A percentile compares a stretch with the other conserved stretches of the same genome.
Evolutionary conservation across 2,113 vertebrate species (phyloP).

Genomic region (Clarias macrocephalus): DNA sequence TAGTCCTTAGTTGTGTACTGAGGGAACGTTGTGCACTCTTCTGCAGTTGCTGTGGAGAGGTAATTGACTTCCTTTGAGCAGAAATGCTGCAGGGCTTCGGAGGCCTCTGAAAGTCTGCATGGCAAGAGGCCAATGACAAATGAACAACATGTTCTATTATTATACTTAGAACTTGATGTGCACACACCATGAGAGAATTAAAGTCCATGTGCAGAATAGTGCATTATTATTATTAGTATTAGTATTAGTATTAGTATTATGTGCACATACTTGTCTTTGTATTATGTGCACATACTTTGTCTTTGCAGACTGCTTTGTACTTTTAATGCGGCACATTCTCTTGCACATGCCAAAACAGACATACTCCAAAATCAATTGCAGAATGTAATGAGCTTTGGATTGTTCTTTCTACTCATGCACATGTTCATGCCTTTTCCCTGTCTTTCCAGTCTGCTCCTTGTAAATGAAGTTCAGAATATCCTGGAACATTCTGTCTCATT

Average conservation of each 20-base stretch:
- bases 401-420: background rate
- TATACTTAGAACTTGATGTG: constrained; percentile 6
- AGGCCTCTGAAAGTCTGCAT: background rate
- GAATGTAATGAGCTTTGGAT: background rate
- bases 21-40: constrained; percentile 3
- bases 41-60: constrained; percentile 1
- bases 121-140: background rate
- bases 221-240: background rate
- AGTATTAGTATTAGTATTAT: too few relatives aligned
- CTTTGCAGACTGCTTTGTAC: background rate
- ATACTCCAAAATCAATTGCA: background rate
- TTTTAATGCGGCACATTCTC: background rate
- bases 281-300: too few relatives aligned
- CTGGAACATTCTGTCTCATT: constrained; percentile 53
- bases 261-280: too few relatives aligned
- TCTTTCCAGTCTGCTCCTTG: constrained; percentile 2
- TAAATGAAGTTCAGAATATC: constrained; percentile 48
- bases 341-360: background rate
- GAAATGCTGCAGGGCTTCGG: background rate
- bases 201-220: background rate
- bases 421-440: background rate
- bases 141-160: constrained; percentile 10
- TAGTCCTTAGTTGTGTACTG: background rate
- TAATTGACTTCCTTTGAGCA: constrained; percentile 10
- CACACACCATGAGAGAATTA: constrained; percentile 4